Evolutionary conservation across 2,113 vertebrate species (phyloP), one percentile per base, ranked within the genome.

Genomic region (Piliocolobus tephrosceles): DNA sequence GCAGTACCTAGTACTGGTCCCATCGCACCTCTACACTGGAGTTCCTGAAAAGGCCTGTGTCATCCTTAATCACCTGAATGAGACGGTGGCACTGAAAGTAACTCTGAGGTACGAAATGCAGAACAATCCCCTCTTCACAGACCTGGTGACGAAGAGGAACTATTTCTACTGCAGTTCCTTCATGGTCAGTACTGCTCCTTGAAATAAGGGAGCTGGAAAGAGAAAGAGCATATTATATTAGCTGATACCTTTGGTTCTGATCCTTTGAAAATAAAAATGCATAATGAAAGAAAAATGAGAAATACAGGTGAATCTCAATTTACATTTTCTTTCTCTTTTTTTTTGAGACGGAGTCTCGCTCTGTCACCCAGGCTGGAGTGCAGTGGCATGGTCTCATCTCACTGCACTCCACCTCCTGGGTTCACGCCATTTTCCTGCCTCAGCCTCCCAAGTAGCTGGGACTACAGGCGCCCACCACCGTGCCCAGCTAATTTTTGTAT

Each of bases 21-120:
- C 98, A 5, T 85, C 92, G 5, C 3, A 90, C 14, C 81, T 98
- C 9, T 96, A 95, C 0, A 8, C 47, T 2, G 95, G 87, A 3
- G n/a, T 83, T 30, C 13, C 92, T 0, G 98, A 98, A 94, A 98
- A 98, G 68, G 73, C 98, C 86, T 99, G 98, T 0, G 6, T 99
- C 22, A 81, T 98, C 64, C 92, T 99, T 75, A 98, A 55, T 58
- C 66, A 98, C 90, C 95, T 99, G 97, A 99, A 99, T 0, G 98
- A 99, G 88, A 96, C 98, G 0, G 98, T 99, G 94, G 97, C 88
- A 0, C 95, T 98, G 64, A 98, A 57, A 6, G 4, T 97, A 57
- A 95, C 52, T 0, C 93, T 99, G 0, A 97, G 98, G 13, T 47
- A 47, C 0, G 18, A 38, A 6, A 4, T 3, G 4, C 97, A 98